Conservation (phyloP, 2,888 invertebrate genomes). For the Sipha maydis region DNA sequence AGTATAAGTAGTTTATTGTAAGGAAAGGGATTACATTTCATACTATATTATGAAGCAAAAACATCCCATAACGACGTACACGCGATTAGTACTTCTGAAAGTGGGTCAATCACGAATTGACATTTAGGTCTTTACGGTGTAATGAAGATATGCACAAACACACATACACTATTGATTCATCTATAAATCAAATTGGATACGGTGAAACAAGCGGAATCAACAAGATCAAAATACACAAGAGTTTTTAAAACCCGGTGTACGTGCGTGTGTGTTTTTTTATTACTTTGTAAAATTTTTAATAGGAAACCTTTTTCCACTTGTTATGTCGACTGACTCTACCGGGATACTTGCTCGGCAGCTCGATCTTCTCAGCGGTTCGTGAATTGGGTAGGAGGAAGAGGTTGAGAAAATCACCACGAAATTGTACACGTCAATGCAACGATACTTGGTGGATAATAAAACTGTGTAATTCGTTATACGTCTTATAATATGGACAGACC, state of each 20-base stretch:
- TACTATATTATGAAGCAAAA: not conserved
- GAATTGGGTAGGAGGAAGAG: not conserved
- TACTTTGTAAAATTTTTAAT: not conserved
- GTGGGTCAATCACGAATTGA: constrained; percentile 34
- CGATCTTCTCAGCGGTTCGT: not conserved
- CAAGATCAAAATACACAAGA: not conserved
- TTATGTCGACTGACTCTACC: not conserved
- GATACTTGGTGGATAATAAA: not conserved
- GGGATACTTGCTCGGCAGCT: not conserved
- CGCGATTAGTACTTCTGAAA: constrained; percentile 10
- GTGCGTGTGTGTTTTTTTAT: not conserved
- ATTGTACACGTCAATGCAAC: not conserved
- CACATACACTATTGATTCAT: not conserved
- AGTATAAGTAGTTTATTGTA: too few species aligned
- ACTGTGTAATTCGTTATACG: not conserved
- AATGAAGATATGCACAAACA: constrained; percentile 1
- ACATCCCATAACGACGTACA: too few species aligned
- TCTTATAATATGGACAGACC: not conserved
- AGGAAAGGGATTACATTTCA: too few species aligned
- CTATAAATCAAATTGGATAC: constrained; percentile 11
- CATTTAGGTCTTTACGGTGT: constrained; percentile 16
- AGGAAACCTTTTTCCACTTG: not conserved
- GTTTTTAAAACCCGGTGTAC: not conserved
- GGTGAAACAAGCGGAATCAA: constrained; percentile 2
- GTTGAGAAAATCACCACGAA: not conserved